Conservation (phyloP, 2,888 invertebrate genomes). For the Ptychoptera contaminata region DNA sequence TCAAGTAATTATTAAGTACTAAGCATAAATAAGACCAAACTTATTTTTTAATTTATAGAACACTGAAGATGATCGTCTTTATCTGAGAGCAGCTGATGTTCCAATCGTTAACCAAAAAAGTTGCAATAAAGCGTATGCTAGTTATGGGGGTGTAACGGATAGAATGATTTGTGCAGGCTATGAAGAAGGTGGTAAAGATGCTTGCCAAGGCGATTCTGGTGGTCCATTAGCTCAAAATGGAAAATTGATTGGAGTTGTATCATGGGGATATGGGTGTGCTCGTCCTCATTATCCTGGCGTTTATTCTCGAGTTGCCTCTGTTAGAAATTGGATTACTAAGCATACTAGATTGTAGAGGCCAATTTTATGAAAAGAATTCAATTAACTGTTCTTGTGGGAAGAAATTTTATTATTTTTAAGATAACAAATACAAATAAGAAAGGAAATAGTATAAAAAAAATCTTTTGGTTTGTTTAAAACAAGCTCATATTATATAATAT, state of each 20-base stretch:
- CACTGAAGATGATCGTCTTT: slow-evolving; percentile 12
- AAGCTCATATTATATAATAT: no score
- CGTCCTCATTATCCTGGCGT: slow-evolving; percentile 18
- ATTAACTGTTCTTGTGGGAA: no score
- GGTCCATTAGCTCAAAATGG: slow-evolving; percentile 19
- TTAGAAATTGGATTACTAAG: slow-evolving; percentile 8
- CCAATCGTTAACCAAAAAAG: slow-evolving; percentile 18
- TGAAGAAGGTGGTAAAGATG: slow-evolving; percentile 13
- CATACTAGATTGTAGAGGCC: no score
- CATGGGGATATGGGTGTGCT: slow-evolving; percentile 28
- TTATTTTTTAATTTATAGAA: slow-evolving; percentile 3
- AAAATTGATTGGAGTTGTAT: slow-evolving; percentile 10
- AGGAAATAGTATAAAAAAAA: no score
- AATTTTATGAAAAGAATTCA: no score
- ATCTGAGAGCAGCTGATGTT: slow-evolving; percentile 18
- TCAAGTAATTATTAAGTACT: neutral
- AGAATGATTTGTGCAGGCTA: slow-evolving; percentile 24
- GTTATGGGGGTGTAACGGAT: slow-evolving; percentile 17
- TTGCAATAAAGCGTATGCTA: slow-evolving; percentile 16
- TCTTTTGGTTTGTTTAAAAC: no score
- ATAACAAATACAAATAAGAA: no score
- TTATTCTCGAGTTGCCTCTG: slow-evolving; percentile 8
- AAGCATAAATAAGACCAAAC: no score
- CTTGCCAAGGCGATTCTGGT: slow-evolving; percentile 26
- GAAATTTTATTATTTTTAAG: no score